Conservation (phyloP, 2,888 invertebrate genomes). For the Drosophila mimica region DNA sequence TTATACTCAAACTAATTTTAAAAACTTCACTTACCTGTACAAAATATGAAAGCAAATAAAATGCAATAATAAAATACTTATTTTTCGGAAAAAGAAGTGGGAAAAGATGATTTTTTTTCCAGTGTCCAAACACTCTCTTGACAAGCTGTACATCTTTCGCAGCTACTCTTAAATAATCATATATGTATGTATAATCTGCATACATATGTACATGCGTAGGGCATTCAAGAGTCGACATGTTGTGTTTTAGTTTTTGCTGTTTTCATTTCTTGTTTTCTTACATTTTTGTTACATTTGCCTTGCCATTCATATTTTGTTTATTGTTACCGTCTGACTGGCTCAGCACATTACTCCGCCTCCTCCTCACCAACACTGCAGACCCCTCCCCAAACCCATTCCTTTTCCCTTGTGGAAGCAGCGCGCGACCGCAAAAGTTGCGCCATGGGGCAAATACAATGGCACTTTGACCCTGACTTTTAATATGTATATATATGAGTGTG, state of each 20-base stretch:
- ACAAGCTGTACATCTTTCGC: neutral
- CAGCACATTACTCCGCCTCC: neutral
- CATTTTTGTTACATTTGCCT: constrained; percentile 71
- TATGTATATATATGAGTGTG: constrained; percentile 26
- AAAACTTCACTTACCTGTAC: neutral
- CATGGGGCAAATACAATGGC: constrained; percentile 67
- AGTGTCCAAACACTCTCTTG: neutral
- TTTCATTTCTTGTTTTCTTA: constrained; percentile 44
- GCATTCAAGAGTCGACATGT: constrained; percentile 11
- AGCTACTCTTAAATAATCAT: neutral
- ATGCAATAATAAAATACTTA: neutral
- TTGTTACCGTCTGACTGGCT: constrained; percentile 49
- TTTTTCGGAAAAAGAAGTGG: neutral
- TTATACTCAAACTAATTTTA: neutral
- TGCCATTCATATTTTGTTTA: constrained; percentile 76
- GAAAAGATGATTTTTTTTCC: neutral
- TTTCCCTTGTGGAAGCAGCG: neutral
- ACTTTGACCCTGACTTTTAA: constrained; percentile 77
- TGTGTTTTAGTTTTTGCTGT: neutral
- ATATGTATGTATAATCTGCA: neutral
- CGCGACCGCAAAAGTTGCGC: constrained; percentile 49
- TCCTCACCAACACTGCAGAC: neutral
- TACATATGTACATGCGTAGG: neutral
- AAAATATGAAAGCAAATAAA: neutral
- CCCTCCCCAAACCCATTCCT: no score